phyloP scores from a whole-genome alignment of 30 jellyfish, hydroid and myxozoan genomes.

The Mastigias papua region DNA sequence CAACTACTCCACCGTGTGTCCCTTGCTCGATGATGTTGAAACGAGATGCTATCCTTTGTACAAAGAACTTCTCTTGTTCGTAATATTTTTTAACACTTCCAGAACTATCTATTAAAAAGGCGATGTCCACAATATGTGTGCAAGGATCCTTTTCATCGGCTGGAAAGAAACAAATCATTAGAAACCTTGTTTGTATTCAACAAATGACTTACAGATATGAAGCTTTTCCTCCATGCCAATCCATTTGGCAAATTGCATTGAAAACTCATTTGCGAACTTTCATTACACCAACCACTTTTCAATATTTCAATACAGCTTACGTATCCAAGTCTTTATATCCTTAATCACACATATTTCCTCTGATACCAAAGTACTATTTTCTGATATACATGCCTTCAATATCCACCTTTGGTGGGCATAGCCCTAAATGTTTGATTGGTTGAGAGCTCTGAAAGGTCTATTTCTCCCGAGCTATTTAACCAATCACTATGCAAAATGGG shows the following conservation, averaged over 20 bases:
- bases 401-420: no score
- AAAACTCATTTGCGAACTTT: no score
- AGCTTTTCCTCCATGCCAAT: background rate
- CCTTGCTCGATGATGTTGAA: constrained; percentile 57
- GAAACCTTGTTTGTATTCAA: background rate
- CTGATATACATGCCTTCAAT: no score
- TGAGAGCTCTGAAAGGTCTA: no score
- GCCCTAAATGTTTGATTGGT: no score
- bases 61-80: constrained; percentile 49
- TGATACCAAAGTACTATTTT: no score
- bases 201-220: background rate
- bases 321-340: no score
- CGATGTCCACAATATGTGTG: constrained; percentile 65
- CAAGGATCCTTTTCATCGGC: constrained; percentile 35
- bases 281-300: no score
- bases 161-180: background rate
- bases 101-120: constrained; percentile 64
- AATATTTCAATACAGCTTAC: no score
- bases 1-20: constrained; percentile 71
- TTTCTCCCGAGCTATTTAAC: no score
- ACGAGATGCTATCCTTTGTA: constrained; percentile 42
- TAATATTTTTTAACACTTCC: constrained; percentile 63
- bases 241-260: background rate
- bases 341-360: no score
- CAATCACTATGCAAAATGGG: no score